Base-by-base conservation (phyloP, 2,113 vertebrate species). In the Phrynocephalus versicolor region DNA sequence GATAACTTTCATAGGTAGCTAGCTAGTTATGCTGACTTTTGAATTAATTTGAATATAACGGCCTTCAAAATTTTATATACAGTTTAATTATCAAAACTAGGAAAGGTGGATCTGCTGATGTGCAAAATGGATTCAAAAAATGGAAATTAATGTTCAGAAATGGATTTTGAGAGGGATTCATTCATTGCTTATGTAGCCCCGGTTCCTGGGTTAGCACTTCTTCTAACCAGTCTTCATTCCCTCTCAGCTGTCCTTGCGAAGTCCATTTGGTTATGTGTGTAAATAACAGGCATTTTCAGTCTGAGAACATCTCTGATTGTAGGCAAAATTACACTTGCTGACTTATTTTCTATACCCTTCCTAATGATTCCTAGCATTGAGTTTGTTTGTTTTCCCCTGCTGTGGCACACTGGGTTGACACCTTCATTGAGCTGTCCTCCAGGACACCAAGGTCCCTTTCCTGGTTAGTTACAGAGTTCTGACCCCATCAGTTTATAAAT, bases 51-150 rank as follows among this genome's bases (percentile, higher is more conserved):
- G 2, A 74, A 13, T 13, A 39, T 13, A 76, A 79, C 62, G 9
- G 41, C 33, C 81, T 88, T 84, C 39, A 57, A 83, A n/a, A 8
- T 62, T 1, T 33, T 27, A 37, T 41, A n/a, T 71, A 2, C 15
- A 0, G 0, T 71, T 72, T 37, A 0, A 41, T 23, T 62, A 19
- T 71, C n/a, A n/a, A 69, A 45, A 83, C 6, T 67, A 35, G 30
- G 30, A 21, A 64, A 74, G 37, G 3, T 15, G 3, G 30, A 30
- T 25, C 16, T 71, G 35, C 7, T 16, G 27, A 39, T 8, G 35
- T 82, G 35, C 39, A 25, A 73, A 2, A 12, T 79, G 58, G 4
- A 21, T 62, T 62, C 35, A 37, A 7, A 2, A 13, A 3, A 5
- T n/a, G 6, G 6, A 39, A 39, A 13, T 39, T 21, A 33, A 21